phyloP scores from a whole-genome alignment of 2,888 invertebrate genomes.

The Lepidocyrtoides sp. region DNA sequence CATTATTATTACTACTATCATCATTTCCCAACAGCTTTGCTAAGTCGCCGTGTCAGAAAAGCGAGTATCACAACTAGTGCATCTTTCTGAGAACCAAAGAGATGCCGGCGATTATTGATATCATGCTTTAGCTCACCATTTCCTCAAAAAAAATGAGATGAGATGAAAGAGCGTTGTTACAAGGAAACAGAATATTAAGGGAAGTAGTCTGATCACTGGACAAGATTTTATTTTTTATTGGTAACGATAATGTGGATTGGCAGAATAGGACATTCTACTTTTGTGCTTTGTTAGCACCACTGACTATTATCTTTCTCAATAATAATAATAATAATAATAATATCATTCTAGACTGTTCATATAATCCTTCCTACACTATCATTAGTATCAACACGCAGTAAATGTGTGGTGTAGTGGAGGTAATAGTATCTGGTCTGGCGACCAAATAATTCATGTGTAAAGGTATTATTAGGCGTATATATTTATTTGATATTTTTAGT shows the following conservation, averaged over 20 bases:
- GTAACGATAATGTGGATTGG: slow-evolving; percentile 39
- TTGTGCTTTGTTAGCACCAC: not conserved
- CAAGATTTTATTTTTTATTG: slow-evolving; percentile 55
- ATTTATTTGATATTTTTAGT: not conserved
- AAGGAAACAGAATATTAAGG: not conserved
- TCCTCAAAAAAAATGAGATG: not conserved
- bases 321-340: not conserved
- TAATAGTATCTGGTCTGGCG: not conserved
- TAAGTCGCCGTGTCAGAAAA: not conserved
- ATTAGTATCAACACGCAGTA: not conserved
- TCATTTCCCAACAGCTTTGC: not conserved
- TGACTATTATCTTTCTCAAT: not conserved
- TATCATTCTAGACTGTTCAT: not conserved
- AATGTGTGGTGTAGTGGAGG: not conserved
- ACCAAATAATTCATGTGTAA: not conserved
- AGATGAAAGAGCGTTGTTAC: not conserved
- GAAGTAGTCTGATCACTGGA: slow-evolving; percentile 30
- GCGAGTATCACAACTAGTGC: not conserved
- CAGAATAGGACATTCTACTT: slow-evolving; percentile 42
- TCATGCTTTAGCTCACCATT: not conserved
- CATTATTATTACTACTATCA: not conserved
- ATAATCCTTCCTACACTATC: not conserved
- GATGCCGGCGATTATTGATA: slow-evolving; percentile 5
- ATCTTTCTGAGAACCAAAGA: not conserved
- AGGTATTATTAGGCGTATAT: not conserved